Evolutionary conservation across 2,797 vertebrate genomes (phyloP).

Genomic region (Hipposideros larvatus): DNA sequence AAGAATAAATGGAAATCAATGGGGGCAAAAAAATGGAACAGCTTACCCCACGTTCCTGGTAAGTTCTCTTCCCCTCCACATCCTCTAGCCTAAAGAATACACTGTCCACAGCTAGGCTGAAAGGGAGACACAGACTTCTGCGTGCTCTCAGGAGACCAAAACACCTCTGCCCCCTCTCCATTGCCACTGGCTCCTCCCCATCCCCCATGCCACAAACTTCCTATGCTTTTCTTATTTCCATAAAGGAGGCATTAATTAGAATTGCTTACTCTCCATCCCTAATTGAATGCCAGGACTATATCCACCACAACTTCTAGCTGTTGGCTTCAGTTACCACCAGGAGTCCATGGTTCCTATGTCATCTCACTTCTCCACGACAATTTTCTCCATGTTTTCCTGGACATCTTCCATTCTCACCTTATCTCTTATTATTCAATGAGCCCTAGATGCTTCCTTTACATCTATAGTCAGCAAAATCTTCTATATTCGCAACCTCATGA

Average conservation of each 20-base stretch:
- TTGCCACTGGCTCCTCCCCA: neutral
- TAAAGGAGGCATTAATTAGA: neutral
- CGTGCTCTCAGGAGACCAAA: neutral
- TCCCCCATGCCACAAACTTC: neutral
- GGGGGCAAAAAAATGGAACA: neutral
- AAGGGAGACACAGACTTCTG: neutral
- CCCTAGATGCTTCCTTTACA: neutral
- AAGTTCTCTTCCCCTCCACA: neutral
- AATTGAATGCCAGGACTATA: neutral
- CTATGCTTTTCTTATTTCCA: neutral
- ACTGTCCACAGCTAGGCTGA: neutral
- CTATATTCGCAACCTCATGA: neutral
- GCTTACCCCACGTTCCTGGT: neutral
- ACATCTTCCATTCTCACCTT: neutral
- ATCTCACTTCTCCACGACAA: neutral
- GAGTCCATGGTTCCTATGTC: neutral
- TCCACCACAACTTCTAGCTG: neutral
- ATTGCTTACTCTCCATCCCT: neutral
- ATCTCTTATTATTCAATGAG: neutral
- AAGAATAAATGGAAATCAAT: constrained; percentile 17
- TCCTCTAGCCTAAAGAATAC: neutral
- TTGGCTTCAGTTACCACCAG: neutral
- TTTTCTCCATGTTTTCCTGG: neutral
- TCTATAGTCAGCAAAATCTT: neutral
- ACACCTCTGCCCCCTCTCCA: neutral